Percentiles rank a stretch among this genome's conserved stretches.
These are phyloP conservation scores for Antheraea pernyi DNA, from an alignment of 1,140 invertebrate genomes.

Conservation along the genomic window DNA sequence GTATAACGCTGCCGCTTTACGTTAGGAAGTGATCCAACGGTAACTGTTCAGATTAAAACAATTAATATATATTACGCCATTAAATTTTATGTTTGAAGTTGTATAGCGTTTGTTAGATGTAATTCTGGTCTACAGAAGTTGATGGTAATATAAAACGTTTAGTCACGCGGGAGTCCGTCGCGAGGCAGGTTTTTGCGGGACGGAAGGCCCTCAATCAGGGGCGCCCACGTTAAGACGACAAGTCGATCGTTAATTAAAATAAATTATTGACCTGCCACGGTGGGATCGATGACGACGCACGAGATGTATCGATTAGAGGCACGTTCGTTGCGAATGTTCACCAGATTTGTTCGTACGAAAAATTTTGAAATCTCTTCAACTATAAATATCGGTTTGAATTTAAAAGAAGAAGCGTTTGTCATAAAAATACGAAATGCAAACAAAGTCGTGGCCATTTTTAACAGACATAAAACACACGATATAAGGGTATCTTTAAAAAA, in stretches of 20 bases:
- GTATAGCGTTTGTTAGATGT: background rate
- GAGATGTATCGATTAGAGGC: constrained; percentile 11
- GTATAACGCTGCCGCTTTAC: too few species aligned
- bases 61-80: too few species aligned
- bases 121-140: background rate
- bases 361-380: background rate
- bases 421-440: too few species aligned
- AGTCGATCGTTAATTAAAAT: constrained; percentile 46
- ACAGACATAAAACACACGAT: too few species aligned
- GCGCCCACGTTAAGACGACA: constrained; percentile 27
- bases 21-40: too few species aligned
- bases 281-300: constrained; percentile 20
- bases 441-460: too few species aligned
- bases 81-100: too few species aligned
- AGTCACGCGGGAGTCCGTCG: constrained; percentile 7
- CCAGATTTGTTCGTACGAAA: background rate
- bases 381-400: too few species aligned
- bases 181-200: background rate
- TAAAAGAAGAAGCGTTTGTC: too few species aligned
- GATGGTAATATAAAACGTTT: background rate
- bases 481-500: too few species aligned
- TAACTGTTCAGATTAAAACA: too few species aligned
- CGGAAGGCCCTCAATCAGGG: constrained; percentile 24
- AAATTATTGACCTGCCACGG: constrained; percentile 34
- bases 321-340: background rate